Evolutionary conservation across 2,888 invertebrate genomes (phyloP).

Genomic region (Caenorhabditis doughertyi): DNA sequence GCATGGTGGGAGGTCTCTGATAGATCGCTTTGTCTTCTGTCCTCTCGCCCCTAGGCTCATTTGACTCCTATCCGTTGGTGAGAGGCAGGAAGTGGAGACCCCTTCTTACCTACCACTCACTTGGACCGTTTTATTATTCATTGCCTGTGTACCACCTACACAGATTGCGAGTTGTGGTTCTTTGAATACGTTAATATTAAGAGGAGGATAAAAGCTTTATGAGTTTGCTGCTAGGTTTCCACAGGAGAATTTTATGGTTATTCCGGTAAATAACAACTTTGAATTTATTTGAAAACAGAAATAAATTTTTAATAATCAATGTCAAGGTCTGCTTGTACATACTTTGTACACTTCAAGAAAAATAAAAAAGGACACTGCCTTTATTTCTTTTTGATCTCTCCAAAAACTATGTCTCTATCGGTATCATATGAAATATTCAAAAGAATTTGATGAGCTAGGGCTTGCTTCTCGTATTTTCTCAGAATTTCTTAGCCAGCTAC

Average conservation of each 20-base stretch:
- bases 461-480: not conserved
- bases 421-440: constrained; percentile 46
- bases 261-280: too few species aligned
- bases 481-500: constrained; percentile 12
- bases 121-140: constrained; percentile 53
- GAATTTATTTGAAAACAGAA: too few species aligned
- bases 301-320: too few species aligned
- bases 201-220: too few species aligned
- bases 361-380: not conserved
- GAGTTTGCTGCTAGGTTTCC: too few species aligned
- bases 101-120: not conserved
- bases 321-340: too few species aligned
- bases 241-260: too few species aligned
- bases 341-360: not conserved
- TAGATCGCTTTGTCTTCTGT: not conserved
- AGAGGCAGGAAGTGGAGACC: not conserved
- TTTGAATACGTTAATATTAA: too few species aligned
- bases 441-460: constrained; percentile 39
- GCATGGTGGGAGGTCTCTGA: constrained; percentile 46
- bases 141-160: constrained; percentile 18
- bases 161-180: not conserved
- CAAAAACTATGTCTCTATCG: constrained; percentile 1
- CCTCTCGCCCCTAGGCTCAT: constrained; percentile 10
- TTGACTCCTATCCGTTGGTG: constrained; percentile 32
- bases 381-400: too few species aligned